Conservation (phyloP, 2,113 vertebrate genomes). For the Ailuropoda melanoleuca region DNA sequence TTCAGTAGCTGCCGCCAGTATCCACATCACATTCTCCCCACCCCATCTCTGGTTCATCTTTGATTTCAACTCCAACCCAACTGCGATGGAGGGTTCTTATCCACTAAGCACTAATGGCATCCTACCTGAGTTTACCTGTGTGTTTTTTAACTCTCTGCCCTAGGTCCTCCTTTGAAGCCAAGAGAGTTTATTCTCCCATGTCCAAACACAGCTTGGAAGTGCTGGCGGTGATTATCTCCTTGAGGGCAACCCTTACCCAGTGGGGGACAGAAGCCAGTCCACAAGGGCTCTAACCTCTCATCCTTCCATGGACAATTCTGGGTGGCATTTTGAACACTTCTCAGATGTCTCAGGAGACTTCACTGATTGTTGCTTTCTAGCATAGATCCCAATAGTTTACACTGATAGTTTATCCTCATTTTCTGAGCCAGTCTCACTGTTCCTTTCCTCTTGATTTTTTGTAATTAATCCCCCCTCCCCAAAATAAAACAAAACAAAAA, state of each 20-base stretch:
- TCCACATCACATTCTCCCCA: background rate
- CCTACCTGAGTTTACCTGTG: background rate
- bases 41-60: background rate
- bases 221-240: background rate
- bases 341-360: background rate
- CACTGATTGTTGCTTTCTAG: background rate
- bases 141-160: background rate
- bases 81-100: background rate
- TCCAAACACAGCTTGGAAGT: background rate
- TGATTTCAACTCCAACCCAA: background rate
- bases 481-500: background rate
- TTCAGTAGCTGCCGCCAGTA: background rate
- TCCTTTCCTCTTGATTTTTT: background rate
- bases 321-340: background rate
- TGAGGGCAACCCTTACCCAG: background rate
- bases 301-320: background rate
- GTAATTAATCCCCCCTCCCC: background rate
- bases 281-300: background rate
- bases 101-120: background rate
- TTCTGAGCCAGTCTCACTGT: background rate
- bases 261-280: background rate
- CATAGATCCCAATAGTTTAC: background rate
- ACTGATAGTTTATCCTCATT: background rate
- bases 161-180: background rate
- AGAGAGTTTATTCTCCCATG: background rate